Conservation (phyloP, 2,113 vertebrate species). For the Hemicordylus capensis region DNA sequence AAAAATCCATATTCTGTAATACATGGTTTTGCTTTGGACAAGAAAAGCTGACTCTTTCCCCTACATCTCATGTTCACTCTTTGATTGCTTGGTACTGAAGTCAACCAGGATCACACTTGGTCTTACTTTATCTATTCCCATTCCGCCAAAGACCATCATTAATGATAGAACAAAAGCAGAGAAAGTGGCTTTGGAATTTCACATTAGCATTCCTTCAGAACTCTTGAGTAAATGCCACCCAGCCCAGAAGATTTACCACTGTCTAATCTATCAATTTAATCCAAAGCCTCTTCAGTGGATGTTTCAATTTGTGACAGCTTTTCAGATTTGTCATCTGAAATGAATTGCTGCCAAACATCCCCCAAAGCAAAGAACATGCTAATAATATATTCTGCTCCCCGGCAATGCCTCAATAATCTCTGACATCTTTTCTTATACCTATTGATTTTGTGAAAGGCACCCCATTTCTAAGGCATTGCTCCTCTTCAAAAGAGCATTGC, state of each 20-base stretch:
- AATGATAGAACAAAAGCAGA: neutral
- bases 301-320: conserved; percentile 3
- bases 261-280: neutral
- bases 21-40: neutral
- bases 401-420: neutral
- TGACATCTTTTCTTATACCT: neutral
- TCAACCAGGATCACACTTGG: neutral
- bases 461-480: neutral
- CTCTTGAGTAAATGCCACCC: neutral
- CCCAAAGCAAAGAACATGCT: conserved; percentile 2
- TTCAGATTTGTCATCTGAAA: neutral
- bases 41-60: neutral
- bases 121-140: neutral
- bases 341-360: neutral
- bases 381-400: neutral
- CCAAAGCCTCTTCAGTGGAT: neutral
- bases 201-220: neutral
- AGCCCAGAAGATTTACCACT: neutral
- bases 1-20: neutral
- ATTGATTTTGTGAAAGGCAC: conserved; percentile 8
- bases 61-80: neutral
- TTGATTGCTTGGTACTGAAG: neutral
- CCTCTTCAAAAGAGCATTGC: neutral
- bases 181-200: neutral
- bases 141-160: neutral